Evolutionary conservation across 2,113 vertebrate species (phyloP).

Genomic region (Carettochelys insculpta): DNA sequence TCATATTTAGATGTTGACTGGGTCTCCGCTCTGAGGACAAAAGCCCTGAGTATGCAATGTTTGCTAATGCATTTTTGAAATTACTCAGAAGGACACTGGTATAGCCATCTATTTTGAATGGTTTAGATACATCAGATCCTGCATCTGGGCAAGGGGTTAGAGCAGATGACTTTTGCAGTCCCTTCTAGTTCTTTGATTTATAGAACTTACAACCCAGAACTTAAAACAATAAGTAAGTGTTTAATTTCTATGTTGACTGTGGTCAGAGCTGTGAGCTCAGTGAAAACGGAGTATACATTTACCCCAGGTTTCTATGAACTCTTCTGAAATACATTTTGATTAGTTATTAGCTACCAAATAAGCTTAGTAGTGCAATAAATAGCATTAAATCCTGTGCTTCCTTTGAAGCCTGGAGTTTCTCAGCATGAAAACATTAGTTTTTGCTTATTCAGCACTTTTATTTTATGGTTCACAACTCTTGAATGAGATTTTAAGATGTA

Average conservation of each 20-base stretch:
- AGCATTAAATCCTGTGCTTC: not conserved
- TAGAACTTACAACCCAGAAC: not conserved
- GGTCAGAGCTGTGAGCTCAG: constrained; percentile 14
- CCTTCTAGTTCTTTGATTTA: not conserved
- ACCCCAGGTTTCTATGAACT: not conserved
- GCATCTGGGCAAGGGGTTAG: not conserved
- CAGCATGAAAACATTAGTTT: not conserved
- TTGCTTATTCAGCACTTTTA: not conserved
- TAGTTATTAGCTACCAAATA: constrained; percentile 52
- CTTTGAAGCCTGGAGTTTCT: constrained; percentile 45
- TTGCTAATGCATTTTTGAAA: constrained; percentile 4
- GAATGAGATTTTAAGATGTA: constrained; percentile 37
- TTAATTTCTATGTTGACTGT: constrained; percentile 49
- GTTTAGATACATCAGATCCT: not conserved
- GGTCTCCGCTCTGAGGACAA: not conserved
- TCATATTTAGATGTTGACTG: not conserved
- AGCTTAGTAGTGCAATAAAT: constrained; percentile 28
- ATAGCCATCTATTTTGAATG: not conserved
- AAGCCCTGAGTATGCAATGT: not conserved
- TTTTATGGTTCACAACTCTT: constrained; percentile 39
- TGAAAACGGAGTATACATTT: not conserved
- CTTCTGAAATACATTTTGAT: constrained; percentile 31
- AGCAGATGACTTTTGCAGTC: not conserved
- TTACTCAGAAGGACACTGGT: not conserved
- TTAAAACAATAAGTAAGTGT: not conserved